Evolutionary conservation across 2,113 vertebrate species (phyloP).

Genomic region (Arenaria interpres): DNA sequence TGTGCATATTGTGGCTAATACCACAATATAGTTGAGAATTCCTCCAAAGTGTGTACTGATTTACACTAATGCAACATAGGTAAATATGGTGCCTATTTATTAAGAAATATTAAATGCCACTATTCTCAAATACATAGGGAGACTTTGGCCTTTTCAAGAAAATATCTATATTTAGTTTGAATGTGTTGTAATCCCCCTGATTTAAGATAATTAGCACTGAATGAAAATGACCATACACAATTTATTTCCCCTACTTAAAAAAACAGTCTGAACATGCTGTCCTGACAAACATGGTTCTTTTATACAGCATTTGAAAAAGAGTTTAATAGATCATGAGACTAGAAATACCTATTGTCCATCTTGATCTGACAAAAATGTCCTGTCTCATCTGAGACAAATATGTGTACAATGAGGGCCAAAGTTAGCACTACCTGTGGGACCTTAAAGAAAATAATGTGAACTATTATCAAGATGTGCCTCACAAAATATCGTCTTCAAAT

Average conservation of each 20-base stretch:
- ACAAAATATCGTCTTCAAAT: not conserved
- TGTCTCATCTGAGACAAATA: not conserved
- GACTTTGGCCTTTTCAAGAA: not conserved
- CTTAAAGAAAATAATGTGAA: not conserved
- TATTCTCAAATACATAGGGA: not conserved
- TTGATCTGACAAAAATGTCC: not conserved
- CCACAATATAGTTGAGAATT: not conserved
- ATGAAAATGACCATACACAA: not conserved
- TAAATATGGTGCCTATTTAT: not conserved
- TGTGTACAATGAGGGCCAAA: not conserved
- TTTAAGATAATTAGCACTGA: not conserved
- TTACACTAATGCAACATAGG: not conserved
- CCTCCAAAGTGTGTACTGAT: not conserved
- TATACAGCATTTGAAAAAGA: not conserved
- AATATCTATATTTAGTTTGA: not conserved
- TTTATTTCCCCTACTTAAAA: not conserved
- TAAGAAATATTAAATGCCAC: not conserved
- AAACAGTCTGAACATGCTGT: not conserved
- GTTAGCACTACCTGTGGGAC: not conserved
- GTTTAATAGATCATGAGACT: not conserved
- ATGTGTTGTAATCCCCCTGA: not conserved
- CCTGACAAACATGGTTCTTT: not conserved
- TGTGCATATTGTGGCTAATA: too few relatives aligned
- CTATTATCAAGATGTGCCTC: not conserved
- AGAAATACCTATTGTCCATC: not conserved